phyloP scores from a whole-genome alignment of 2,113 vertebrate species.

The Thalassarche chlororhynchos region DNA sequence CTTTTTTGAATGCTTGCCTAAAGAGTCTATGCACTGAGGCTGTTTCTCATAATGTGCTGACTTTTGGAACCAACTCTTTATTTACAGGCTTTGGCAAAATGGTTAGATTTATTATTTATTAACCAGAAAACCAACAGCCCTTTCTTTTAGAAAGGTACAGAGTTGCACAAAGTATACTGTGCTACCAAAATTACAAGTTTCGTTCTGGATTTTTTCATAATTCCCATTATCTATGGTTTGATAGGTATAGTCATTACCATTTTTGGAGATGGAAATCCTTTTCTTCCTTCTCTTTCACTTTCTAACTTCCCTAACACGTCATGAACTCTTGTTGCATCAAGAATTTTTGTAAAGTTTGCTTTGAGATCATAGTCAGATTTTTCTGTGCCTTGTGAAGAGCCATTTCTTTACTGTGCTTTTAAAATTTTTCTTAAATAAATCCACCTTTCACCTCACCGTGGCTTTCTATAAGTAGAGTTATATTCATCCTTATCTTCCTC shows the following conservation, averaged over 20 bases:
- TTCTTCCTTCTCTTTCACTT: background rate
- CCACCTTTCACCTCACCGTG: background rate
- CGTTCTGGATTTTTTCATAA: background rate
- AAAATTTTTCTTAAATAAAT: background rate
- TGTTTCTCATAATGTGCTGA: constrained; percentile 24
- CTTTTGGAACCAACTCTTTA: constrained; percentile 33
- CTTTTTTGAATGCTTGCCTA: constrained; percentile 19
- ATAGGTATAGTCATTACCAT: background rate
- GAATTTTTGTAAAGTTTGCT: background rate
- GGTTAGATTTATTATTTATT: constrained; percentile 59
- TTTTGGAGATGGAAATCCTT: background rate
- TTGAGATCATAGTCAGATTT: background rate
- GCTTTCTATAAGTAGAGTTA: background rate
- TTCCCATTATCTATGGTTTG: background rate
- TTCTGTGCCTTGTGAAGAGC: background rate
- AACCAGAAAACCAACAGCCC: constrained; percentile 48
- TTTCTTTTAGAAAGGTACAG: background rate
- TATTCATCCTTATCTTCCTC: background rate
- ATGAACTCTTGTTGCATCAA: background rate
- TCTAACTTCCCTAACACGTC: background rate
- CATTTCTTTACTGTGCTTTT: background rate
- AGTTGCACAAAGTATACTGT: background rate
- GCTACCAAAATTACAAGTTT: background rate
- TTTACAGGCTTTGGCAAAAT: constrained; percentile 61
- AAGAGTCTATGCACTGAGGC: background rate